Evolutionary conservation across 2,888 invertebrate species (phyloP).

Genomic region (Tiliacea citrago): DNA sequence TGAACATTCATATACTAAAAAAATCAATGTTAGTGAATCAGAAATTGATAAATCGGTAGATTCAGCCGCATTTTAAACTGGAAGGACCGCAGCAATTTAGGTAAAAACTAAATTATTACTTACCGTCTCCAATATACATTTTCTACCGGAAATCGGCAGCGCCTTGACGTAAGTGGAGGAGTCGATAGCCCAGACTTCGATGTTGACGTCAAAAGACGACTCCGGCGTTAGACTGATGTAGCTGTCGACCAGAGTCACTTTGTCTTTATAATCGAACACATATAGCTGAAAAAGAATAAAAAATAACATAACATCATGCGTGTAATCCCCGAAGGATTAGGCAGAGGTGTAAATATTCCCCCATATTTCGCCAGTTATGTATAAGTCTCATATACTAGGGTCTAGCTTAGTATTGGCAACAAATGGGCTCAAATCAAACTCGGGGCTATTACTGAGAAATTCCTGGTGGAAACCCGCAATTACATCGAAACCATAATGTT

Average conservation of each 20-base stretch:
- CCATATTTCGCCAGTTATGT: not conserved
- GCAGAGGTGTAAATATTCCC: not conserved
- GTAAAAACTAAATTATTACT: constrained; percentile 40
- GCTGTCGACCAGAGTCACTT: constrained; percentile 73
- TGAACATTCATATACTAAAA: too few species aligned
- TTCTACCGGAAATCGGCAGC: constrained; percentile 72
- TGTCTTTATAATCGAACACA: constrained; percentile 72
- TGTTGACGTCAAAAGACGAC: constrained; percentile 77
- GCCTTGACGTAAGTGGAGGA: constrained; percentile 79
- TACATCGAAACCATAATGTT: not conserved
- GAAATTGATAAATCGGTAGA: not conserved
- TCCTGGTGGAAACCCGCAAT: not conserved
- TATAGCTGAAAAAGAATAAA: constrained; percentile 70
- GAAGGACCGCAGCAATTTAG: not conserved
- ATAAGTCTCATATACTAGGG: not conserved
- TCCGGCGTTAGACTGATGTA: constrained; percentile 69
- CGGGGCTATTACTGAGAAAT: not conserved
- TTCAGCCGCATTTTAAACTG: not conserved
- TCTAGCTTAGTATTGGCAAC: not conserved
- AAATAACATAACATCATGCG: too few species aligned
- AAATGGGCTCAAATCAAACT: not conserved
- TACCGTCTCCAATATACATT: constrained; percentile 77
- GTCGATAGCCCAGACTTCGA: constrained; percentile 81
- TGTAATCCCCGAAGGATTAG: too few species aligned
- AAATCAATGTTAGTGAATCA: too few species aligned